Percentiles rank a stretch among this genome's conserved stretches.
Evolutionary conservation across 1,140 invertebrate species (phyloP).

Genomic region (Bombus cullumanus): DNA sequence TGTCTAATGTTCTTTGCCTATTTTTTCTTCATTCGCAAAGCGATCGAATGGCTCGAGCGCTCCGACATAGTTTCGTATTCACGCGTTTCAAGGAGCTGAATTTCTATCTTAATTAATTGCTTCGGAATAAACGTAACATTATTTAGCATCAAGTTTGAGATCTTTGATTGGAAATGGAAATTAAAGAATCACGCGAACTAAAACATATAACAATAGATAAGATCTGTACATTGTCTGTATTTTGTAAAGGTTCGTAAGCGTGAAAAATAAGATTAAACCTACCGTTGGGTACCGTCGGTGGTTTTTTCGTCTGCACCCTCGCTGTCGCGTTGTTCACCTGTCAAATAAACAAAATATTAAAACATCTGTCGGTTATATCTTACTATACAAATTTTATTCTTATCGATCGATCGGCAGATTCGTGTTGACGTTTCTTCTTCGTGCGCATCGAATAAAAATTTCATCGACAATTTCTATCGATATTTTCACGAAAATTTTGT

Average conservation of each 20-base stretch:
- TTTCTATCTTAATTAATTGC: neutral
- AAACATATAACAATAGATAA: no score
- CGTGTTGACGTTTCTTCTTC: conserved; percentile 4
- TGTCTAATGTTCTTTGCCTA: neutral
- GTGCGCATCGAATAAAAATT: no score
- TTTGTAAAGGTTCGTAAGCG: neutral
- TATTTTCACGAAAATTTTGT: no score
- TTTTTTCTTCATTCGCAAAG: neutral
- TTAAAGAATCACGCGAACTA: no score
- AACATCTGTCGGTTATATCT: neutral
- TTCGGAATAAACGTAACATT: neutral
- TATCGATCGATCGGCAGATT: conserved; percentile 11
- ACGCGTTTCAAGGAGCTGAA: neutral
- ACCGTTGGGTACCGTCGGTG: conserved; percentile 96
- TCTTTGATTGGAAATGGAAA: no score
- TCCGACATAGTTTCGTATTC: neutral
- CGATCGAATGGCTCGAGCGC: neutral
- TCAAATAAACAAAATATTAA: conserved; percentile 55
- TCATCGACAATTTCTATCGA: neutral
- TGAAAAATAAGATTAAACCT: conserved; percentile 80
- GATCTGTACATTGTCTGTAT: neutral
- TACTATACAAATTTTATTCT: neutral
- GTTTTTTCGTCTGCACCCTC: conserved; percentile 98
- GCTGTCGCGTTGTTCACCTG: conserved; percentile 99
- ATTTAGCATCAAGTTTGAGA: no score